These are phyloP conservation scores for Macrosiphum euphorbiae DNA, from an alignment of 2,888 invertebrate species.

Conservation along the genomic window DNA sequence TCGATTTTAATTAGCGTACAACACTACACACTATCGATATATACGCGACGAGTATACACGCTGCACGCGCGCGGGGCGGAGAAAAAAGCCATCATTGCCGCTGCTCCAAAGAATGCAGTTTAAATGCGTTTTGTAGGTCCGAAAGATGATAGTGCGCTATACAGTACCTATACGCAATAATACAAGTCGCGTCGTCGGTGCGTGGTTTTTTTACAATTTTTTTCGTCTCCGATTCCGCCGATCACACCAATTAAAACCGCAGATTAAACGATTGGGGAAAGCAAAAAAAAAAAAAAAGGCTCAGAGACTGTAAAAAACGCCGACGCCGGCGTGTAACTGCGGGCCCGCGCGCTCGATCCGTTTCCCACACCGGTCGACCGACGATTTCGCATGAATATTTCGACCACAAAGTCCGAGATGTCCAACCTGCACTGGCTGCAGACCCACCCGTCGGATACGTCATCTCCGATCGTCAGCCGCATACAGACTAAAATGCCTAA, in stretches of 20 bases:
- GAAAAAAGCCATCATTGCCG: conserved; percentile 6
- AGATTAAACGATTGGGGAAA: background rate
- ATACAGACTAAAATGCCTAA: too few species aligned
- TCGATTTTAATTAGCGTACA: background rate
- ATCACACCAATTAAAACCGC: conserved; percentile 44
- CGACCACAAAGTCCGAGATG: background rate
- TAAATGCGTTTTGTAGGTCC: conserved; percentile 47
- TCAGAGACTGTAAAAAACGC: conserved; percentile 15
- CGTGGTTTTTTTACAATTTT: background rate
- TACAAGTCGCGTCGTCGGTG: background rate
- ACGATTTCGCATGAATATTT: background rate
- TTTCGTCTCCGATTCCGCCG: conserved; percentile 46
- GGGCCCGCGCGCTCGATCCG: background rate
- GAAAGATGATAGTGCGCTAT: conserved; percentile 44
- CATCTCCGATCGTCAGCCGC: too few species aligned
- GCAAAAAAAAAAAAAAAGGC: background rate
- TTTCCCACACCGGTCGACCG: conserved; percentile 42
- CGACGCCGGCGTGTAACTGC: background rate
- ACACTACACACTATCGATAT: background rate
- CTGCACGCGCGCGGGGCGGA: background rate
- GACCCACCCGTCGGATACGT: background rate
- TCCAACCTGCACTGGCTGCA: background rate
- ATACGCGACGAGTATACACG: background rate
- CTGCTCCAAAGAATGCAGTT: conserved; percentile 29
- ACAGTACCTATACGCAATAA: background rate